Evolutionary conservation across 2,888 invertebrate genomes (phyloP).

Genomic region (Pandemis cinnamomeana): DNA sequence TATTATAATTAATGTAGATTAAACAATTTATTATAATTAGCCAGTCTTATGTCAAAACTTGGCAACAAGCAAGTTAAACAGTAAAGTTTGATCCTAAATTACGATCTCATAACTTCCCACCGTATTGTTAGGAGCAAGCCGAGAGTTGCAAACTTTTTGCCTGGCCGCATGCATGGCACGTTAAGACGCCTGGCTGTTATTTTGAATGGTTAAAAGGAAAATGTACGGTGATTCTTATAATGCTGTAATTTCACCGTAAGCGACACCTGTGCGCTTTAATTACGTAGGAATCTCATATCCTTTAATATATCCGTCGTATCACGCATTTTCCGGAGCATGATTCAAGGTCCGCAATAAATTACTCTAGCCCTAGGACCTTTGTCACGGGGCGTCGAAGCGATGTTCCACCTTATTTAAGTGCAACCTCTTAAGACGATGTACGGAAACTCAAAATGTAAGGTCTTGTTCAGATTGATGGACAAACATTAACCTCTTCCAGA

Average conservation of each 20-base stretch:
- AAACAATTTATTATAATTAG: not conserved
- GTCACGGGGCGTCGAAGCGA: conserved; percentile 14
- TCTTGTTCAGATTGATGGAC: not conserved
- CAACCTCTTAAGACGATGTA: conserved; percentile 1
- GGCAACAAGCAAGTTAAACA: not conserved
- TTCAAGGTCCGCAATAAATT: conserved; percentile 31
- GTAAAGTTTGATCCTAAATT: conserved; percentile 13
- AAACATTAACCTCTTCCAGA: not conserved
- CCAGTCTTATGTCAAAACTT: not conserved
- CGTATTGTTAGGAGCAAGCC: not conserved
- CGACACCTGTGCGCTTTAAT: conserved; percentile 29
- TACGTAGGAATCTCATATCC: conserved; percentile 23
- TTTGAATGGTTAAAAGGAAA: not conserved
- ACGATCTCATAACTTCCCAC: not conserved
- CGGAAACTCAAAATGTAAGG: too few relatives aligned
- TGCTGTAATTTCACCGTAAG: conserved; percentile 1
- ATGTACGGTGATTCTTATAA: conserved; percentile 6
- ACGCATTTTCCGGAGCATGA: conserved; percentile 8
- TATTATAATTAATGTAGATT: not conserved
- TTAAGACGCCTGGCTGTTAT: conserved; percentile 6
- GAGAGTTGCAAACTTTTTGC: conserved; percentile 6
- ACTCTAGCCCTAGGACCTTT: conserved; percentile 22
- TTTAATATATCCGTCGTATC: conserved; percentile 14
- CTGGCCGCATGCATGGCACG: not conserved
- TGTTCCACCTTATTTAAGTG: conserved; percentile 6